A percentile compares a stretch with the other conserved stretches of the same genome.
Conservation (phyloP, 2,797 vertebrate genomes). For the Sebastes taczanowskii region DNA sequence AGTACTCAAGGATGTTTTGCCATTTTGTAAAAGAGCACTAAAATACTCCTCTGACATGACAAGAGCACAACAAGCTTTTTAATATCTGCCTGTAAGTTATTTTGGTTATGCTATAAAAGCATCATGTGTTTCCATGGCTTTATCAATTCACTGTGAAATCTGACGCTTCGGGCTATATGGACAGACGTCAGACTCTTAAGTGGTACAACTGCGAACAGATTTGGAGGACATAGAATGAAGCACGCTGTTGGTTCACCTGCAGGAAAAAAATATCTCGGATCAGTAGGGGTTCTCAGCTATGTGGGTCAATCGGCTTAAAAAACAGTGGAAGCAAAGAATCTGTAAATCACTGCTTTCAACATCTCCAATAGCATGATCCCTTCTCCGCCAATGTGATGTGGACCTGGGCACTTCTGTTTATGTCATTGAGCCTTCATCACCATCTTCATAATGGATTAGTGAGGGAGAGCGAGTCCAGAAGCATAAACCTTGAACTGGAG, state of each 20-base stretch:
- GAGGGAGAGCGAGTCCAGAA: conserved; percentile 4
- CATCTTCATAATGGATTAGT: conserved; percentile 20
- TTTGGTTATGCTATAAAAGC: not conserved
- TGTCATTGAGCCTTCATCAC: not conserved
- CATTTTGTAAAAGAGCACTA: not conserved
- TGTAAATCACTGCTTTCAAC: conserved; percentile 7
- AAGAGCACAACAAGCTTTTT: conserved; percentile 10
- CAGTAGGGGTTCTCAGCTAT: conserved; percentile 30
- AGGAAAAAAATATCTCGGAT: conserved; percentile 22
- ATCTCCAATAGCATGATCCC: not conserved
- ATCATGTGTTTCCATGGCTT: not conserved
- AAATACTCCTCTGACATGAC: conserved; percentile 5
- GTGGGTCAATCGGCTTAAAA: conserved; percentile 55
- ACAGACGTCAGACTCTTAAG: conserved; percentile 33
- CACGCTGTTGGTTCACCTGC: not conserved
- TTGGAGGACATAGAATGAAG: conserved; percentile 24
- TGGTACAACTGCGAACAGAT: conserved; percentile 13
- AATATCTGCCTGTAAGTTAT: conserved; percentile 16
- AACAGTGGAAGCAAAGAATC: conserved; percentile 2
- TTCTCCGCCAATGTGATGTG: not conserved
- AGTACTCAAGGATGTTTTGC: not conserved
- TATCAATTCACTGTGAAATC: conserved; percentile 23
- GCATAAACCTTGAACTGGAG: conserved; percentile 35
- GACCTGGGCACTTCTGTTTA: not conserved
- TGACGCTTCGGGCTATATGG: conserved; percentile 6